Base-by-base conservation (phyloP, 1,140 invertebrate genomes). In the Oryctes rhinoceros region DNA sequence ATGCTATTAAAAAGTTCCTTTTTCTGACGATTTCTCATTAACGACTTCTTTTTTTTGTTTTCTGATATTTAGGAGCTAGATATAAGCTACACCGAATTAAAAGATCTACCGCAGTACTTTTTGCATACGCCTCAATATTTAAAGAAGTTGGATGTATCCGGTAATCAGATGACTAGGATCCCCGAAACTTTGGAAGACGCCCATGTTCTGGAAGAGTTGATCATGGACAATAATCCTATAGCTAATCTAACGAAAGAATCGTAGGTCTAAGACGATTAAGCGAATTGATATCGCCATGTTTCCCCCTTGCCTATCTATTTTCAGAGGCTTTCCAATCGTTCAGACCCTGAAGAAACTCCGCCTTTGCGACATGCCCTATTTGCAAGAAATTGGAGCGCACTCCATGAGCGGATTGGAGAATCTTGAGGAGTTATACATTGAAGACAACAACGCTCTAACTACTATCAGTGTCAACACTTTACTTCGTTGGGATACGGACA, bases 51-150 rank as follows among this genome's bases (percentile, higher is more conserved):
- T 30, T 44, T 44, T 44, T 44, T 44, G 0, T 44, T 18, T 67
- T 49, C 67, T 71, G 9, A 24, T 49, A 82, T 83, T 87, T 84
- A 93, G 90, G 88, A 91, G 11, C 87, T 96, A 24, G 90, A 94
- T 84, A 86, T 96, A 82, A 91, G 92, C 0, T 89, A 91, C 76
- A 94, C 94, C 67, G 85, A 90, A 75, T 83, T 96, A 1, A 87
- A 87, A 3, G 85, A 87, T 1, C 84, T 95, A 37, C 92, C 93
- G 0, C 89, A 91, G 1, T 88, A 90, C 79, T 88, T 94, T 44
- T 88, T 95, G 1, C 91, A 94, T 85, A 91, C 92, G 0, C 92
- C 92, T 0, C 89, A 89, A 4, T 87, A 90, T 79, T 86, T 96
- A 18, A 90, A 91, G 80, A 89, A 87, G n/a, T 85, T 96, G 24